Percentiles rank a stretch among this genome's conserved stretches.
Conservation (phyloP, 2,113 vertebrate species). For the Siniperca knerii region DNA sequence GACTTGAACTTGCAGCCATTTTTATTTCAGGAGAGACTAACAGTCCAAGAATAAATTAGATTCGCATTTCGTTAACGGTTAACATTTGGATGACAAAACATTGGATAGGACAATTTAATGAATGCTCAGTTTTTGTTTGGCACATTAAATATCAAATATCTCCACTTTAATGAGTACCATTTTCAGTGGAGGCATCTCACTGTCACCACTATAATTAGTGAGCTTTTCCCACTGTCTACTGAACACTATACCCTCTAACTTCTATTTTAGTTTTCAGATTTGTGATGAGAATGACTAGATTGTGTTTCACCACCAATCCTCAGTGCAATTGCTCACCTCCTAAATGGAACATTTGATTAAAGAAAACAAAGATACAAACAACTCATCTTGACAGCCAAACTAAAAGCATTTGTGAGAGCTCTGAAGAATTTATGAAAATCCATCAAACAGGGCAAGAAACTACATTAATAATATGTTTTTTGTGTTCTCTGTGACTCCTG, state of each 20-base stretch:
- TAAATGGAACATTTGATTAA: background rate
- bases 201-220: background rate
- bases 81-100: background rate
- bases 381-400: background rate
- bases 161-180: background rate
- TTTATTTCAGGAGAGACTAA: too few relatives aligned
- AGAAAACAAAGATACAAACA: background rate
- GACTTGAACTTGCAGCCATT: too few relatives aligned
- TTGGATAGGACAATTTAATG: background rate
- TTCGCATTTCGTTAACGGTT: background rate
- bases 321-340: background rate
- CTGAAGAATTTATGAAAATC: background rate
- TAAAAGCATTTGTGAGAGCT: background rate
- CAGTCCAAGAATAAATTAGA: background rate
- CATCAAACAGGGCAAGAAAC: background rate
- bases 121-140: background rate
- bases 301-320: background rate
- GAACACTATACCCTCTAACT: background rate
- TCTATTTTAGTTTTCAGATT: background rate
- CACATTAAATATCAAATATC: background rate
- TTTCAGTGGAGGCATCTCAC: background rate
- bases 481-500: background rate
- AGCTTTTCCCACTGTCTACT: background rate
- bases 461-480: background rate
- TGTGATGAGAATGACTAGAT: background rate